Evolutionary conservation across 2,113 vertebrate genomes (phyloP).

Genomic region (Oncorhynchus nerka): DNA sequence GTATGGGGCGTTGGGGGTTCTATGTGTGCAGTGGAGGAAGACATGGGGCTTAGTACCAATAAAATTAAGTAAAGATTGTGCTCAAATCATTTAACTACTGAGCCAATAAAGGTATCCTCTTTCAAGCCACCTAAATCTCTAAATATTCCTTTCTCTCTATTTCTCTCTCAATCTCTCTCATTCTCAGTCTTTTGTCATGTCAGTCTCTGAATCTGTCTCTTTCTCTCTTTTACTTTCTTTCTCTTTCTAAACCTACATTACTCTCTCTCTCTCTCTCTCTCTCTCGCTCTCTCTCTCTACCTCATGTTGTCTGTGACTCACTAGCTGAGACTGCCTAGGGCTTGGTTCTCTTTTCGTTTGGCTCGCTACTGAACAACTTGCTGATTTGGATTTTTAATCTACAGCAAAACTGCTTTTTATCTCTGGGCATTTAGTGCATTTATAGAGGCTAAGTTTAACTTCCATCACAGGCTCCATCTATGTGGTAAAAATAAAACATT

Average conservation of each 20-base stretch:
- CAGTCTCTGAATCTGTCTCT: conserved; percentile 18
- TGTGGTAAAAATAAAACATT: too few relatives aligned
- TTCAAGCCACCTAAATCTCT: too few relatives aligned
- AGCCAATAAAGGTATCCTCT: too few relatives aligned
- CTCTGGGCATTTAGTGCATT: conserved; percentile 39
- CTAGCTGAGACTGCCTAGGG: conserved; percentile 33
- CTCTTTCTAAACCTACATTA: conserved; percentile 21
- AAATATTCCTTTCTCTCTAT: neutral
- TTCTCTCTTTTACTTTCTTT: neutral
- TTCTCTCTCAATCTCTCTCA: too few relatives aligned
- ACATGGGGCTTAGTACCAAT: too few relatives aligned
- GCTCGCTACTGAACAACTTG: conserved; percentile 59
- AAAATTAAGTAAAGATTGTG: too few relatives aligned
- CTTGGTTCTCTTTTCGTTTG: conserved; percentile 40
- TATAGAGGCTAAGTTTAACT: conserved; percentile 36
- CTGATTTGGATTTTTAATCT: conserved; percentile 68
- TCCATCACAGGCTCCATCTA: conserved; percentile 6
- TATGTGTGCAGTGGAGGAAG: too few relatives aligned
- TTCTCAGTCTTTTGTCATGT: conserved; percentile 12
- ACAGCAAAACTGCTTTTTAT: conserved; percentile 52
- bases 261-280: conserved; percentile 3
- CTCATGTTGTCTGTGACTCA: conserved; percentile 49
- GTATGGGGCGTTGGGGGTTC: too few relatives aligned
- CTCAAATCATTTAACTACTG: too few relatives aligned
- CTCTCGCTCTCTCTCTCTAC: conserved; percentile 14